phyloP scores from a whole-genome alignment of 2,113 vertebrate species.

The Microtus ochrogaster region DNA sequence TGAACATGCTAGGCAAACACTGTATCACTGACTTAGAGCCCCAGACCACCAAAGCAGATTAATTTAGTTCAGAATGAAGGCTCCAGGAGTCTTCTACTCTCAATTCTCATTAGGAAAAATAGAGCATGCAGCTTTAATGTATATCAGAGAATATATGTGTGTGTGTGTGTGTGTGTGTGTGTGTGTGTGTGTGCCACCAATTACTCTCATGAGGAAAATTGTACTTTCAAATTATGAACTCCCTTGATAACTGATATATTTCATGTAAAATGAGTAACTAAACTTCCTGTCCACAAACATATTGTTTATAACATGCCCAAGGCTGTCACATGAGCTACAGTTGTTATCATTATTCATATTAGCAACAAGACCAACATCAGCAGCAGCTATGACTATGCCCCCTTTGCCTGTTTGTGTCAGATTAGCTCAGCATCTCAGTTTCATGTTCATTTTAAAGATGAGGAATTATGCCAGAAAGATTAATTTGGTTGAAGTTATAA shows the following conservation, averaged over 20 bases:
- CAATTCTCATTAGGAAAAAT: slow-evolving; percentile 4
- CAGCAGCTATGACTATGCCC: neutral
- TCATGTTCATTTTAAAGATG: slow-evolving; percentile 57
- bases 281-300: slow-evolving; percentile 4
- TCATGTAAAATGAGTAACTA: slow-evolving; percentile 41
- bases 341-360: neutral
- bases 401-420: neutral
- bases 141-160: neutral
- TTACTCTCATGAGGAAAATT: slow-evolving; percentile 41
- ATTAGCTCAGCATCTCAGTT: neutral
- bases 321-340: neutral
- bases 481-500: slow-evolving; percentile 34
- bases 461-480: slow-evolving; percentile 53
- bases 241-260: neutral
- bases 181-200: neutral
- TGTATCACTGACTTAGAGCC: neutral
- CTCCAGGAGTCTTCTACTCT: neutral
- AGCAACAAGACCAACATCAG: neutral
- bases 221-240: slow-evolving; percentile 44
- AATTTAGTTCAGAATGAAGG: slow-evolving; percentile 43
- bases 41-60: neutral
- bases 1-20: neutral
- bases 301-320: slow-evolving; percentile 13
- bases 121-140: slow-evolving; percentile 25
- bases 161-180: neutral